phyloP scores from a whole-genome alignment of 2,797 vertebrate genomes.

The Acridotheres tristis region DNA sequence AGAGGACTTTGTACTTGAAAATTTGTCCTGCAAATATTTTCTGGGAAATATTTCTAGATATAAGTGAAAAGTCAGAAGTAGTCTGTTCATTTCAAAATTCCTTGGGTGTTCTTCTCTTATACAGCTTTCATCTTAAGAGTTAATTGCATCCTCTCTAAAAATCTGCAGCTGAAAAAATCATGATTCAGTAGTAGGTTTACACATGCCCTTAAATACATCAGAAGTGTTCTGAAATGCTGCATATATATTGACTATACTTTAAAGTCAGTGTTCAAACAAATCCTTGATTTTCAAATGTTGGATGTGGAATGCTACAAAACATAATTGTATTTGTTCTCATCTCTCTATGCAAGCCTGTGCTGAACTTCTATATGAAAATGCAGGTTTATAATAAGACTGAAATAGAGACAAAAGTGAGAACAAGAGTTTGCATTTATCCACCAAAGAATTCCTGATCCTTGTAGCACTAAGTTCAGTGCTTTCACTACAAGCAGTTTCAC shows the following conservation, averaged over 20 bases:
- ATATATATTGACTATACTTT: conserved; percentile 1
- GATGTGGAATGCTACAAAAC: background rate
- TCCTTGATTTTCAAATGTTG: conserved; percentile 35
- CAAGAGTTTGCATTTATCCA: background rate
- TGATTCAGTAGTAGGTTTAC: background rate
- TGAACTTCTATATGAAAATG: conserved; percentile 35
- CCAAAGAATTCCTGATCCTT: conserved; percentile 21
- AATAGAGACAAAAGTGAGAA: conserved; percentile 25
- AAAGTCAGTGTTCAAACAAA: conserved; percentile 26
- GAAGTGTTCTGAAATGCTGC: background rate
- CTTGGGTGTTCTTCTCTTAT: background rate
- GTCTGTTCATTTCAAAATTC: background rate
- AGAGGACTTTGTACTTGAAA: background rate
- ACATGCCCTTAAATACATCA: background rate
- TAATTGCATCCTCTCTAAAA: background rate
- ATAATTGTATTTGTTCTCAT: conserved; percentile 2
- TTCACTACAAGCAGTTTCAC: conserved; percentile 17
- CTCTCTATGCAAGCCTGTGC: background rate
- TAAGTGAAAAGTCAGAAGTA: background rate
- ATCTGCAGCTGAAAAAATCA: background rate
- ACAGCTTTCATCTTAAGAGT: background rate
- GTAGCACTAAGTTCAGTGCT: background rate
- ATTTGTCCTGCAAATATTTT: background rate
- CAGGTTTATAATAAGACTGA: background rate
- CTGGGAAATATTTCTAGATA: background rate